Conservation (phyloP, 2,113 vertebrate genomes). For the Charina bottae region DNA sequence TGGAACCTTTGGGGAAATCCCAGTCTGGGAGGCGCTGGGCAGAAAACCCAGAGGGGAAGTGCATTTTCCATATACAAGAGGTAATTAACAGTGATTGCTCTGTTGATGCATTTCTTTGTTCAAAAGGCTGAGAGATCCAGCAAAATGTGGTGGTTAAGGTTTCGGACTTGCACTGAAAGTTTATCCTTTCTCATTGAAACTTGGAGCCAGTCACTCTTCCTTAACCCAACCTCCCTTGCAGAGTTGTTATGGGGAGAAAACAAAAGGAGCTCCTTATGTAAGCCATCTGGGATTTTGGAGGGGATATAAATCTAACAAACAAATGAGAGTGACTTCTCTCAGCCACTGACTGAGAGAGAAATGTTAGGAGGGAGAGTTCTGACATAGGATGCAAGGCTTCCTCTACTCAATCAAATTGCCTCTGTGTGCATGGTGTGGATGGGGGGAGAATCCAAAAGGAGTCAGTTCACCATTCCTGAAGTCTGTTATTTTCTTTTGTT, state of each 20-base stretch:
- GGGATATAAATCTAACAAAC: not conserved
- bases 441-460: not conserved
- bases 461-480: no score
- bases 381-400: not conserved
- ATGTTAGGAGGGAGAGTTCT: not conserved
- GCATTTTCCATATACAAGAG: not conserved
- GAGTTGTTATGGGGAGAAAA: not conserved
- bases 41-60: not conserved
- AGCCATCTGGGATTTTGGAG: not conserved
- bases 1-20: not conserved
- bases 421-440: not conserved
- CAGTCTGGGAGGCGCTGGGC: not conserved
- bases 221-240: not conserved
- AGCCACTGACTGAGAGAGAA: not conserved
- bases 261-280: not conserved
- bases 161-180: not conserved
- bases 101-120: not conserved
- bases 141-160: not conserved
- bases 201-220: not conserved
- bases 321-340: not conserved
- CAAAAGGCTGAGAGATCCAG: not conserved
- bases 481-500: not conserved
- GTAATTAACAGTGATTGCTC: not conserved
- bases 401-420: not conserved
- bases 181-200: not conserved